Percentiles rank a stretch among this genome's conserved stretches.
These are phyloP conservation scores for Drosophila tanythrix DNA, from an alignment of 2,888 invertebrate species.

Conservation along the genomic window DNA sequence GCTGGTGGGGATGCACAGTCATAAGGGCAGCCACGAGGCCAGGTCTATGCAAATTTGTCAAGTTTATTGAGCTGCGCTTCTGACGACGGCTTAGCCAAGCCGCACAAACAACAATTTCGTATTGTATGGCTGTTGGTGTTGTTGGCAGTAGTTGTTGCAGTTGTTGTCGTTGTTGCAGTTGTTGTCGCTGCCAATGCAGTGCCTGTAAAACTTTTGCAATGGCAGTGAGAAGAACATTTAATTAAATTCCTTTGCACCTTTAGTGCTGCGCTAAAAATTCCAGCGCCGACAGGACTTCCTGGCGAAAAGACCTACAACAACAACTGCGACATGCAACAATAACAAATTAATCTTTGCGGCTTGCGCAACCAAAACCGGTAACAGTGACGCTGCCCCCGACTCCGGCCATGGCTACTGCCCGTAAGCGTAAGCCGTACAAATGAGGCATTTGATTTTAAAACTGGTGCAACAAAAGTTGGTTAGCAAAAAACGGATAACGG, in stretches of 20 bases:
- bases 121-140: slow-evolving; percentile 50
- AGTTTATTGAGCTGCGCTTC: slow-evolving; percentile 65
- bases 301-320: slow-evolving; percentile 43
- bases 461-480: slow-evolving; percentile 66
- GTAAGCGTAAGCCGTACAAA: slow-evolving; percentile 65
- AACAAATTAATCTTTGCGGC: slow-evolving; percentile 80
- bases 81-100: slow-evolving; percentile 32
- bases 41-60: slow-evolving; percentile 67
- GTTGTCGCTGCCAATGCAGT: slow-evolving; percentile 44
- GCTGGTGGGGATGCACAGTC: slow-evolving; percentile 13
- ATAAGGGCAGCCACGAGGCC: slow-evolving; percentile 27
- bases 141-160: neutral
- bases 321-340: slow-evolving; percentile 61
- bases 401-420: slow-evolving; percentile 1
- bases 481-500: slow-evolving; percentile 39
- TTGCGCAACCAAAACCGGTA: slow-evolving; percentile 54
- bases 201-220: slow-evolving; percentile 56
- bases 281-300: slow-evolving; percentile 54
- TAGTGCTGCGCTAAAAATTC: slow-evolving; percentile 81
- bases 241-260: slow-evolving; percentile 81
- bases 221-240: slow-evolving; percentile 70
- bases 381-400: slow-evolving; percentile 17
- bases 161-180: slow-evolving; percentile 37
- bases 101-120: slow-evolving; percentile 41
- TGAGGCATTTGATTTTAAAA: slow-evolving; percentile 78